Evolutionary conservation across 2,797 vertebrate genomes (phyloP).

Genomic region (Streptopelia turtur): DNA sequence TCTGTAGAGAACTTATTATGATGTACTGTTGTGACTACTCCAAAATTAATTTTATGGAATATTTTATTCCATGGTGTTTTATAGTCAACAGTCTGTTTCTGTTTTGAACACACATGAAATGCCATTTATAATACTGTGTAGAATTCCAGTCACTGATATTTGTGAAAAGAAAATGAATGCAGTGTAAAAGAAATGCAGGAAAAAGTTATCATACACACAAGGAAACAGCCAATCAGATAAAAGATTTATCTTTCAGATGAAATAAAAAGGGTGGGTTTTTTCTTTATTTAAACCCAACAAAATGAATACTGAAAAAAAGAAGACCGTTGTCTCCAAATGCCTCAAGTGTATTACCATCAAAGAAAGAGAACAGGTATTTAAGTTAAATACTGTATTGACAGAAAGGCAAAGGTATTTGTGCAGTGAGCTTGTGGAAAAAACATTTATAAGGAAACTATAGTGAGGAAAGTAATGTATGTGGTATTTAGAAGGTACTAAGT

Average conservation of each 20-base stretch:
- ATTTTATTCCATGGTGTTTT: neutral
- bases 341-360: neutral
- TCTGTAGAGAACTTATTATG: neutral
- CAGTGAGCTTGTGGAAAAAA: neutral
- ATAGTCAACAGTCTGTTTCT: neutral
- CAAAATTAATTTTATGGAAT: neutral
- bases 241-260: neutral
- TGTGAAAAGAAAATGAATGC: neutral
- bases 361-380: neutral
- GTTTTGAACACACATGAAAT: fast-evolving
- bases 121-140: neutral
- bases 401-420: neutral
- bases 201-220: neutral
- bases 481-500: neutral
- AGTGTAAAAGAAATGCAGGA: neutral
- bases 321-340: neutral
- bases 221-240: neutral
- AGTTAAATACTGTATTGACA: neutral
- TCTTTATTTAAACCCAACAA: neutral
- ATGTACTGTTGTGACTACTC: neutral
- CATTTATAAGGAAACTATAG: neutral
- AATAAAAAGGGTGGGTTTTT: neutral
- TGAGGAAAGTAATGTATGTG: neutral
- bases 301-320: neutral
- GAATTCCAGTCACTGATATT: neutral